Evolutionary conservation across 2,888 invertebrate species (phyloP).

Genomic region (Dryococelus australis): DNA sequence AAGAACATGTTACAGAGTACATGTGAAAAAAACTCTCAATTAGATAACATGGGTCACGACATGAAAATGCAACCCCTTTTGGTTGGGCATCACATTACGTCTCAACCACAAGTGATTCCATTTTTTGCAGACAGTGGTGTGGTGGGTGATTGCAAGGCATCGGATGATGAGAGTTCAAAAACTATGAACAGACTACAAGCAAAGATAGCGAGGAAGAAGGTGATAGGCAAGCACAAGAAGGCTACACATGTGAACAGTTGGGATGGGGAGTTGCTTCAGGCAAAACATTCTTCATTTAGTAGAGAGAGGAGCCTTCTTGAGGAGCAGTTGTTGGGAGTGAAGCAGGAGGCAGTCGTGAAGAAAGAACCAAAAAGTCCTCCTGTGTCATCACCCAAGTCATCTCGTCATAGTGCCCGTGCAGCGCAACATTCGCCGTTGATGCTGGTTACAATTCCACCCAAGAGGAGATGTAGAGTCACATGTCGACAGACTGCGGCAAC

Average conservation of each 20-base stretch:
- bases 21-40: background rate
- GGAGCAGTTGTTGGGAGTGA: conserved; percentile 46
- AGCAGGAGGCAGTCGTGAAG: conserved; percentile 38
- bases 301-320: conserved; percentile 46
- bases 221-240: conserved; percentile 49
- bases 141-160: conserved; percentile 36
- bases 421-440: conserved; percentile 23
- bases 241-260: conserved; percentile 5
- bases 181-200: conserved; percentile 50
- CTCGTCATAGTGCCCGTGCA: conserved; percentile 33
- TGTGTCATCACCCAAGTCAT: conserved; percentile 23
- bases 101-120: conserved; percentile 31
- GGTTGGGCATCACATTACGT: conserved; percentile 29
- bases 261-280: conserved; percentile 1
- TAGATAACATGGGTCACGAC: background rate
- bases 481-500: conserved; percentile 35
- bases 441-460: conserved; percentile 38
- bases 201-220: conserved; percentile 50
- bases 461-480: conserved; percentile 34
- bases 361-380: conserved; percentile 37
- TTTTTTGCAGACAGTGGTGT: conserved; percentile 27
- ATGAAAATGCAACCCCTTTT: conserved; percentile 30
- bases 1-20: conserved; percentile 26
- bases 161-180: conserved; percentile 47
- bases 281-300: no score